These are phyloP conservation scores for Telmatherina bonti DNA, from an alignment of 2,797 vertebrate species.

Conservation along the genomic window DNA sequence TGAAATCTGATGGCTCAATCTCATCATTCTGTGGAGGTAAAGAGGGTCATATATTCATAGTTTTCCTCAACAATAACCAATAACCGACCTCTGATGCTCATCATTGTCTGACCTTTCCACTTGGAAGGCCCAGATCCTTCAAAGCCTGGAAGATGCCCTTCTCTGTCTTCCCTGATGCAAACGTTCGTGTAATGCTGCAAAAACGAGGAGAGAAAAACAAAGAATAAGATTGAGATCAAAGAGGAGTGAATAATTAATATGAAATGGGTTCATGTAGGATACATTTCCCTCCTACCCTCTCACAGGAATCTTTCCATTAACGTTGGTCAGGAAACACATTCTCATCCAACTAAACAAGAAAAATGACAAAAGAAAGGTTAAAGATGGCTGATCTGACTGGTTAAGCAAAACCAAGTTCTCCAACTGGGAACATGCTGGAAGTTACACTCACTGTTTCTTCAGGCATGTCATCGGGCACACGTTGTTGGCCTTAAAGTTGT, in stretches of 20 bases:
- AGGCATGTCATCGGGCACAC: constrained; percentile 99
- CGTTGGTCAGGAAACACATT: constrained; percentile 95
- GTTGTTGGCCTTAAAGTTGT: constrained; percentile 99
- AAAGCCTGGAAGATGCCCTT: constrained; percentile 99
- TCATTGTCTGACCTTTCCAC: constrained; percentile 91
- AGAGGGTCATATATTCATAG: background rate
- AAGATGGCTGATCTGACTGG: background rate
- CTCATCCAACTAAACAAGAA: constrained; percentile 93
- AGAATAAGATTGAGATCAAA: background rate
- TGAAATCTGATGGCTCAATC: constrained; percentile 93
- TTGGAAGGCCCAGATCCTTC: constrained; percentile 97
- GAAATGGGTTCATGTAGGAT: background rate
- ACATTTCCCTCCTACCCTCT: constrained; percentile 89
- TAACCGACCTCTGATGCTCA: background rate
- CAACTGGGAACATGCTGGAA: background rate
- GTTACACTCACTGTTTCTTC: constrained; percentile 95
- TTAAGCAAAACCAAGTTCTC: background rate
- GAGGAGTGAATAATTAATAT: background rate
- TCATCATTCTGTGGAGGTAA: constrained; percentile 91
- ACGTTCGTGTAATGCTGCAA: constrained; percentile 95
- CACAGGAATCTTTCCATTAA: constrained; percentile 97
- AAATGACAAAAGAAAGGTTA: constrained; percentile 4
- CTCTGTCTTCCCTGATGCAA: constrained; percentile 99
- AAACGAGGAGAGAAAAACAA: background rate
- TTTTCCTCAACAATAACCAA: background rate